A percentile compares a stretch with the other conserved stretches of the same genome.
phyloP scores from a whole-genome alignment of 2,113 vertebrate genomes.

The Stomatorhinus ivindoensis region DNA sequence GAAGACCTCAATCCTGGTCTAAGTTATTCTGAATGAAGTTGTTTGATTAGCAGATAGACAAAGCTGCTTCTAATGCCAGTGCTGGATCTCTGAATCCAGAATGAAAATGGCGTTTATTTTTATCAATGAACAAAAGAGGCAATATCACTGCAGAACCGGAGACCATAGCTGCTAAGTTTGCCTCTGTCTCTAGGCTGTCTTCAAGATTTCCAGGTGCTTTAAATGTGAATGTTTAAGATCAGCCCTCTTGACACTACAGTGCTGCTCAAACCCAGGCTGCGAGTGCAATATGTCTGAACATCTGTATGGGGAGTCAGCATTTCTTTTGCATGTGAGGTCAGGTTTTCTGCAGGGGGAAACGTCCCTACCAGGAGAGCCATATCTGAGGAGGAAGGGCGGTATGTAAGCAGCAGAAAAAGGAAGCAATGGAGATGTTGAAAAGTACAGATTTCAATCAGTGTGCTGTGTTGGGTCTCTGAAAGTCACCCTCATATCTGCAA shows the following conservation, averaged over 20 bases:
- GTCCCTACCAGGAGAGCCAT: neutral
- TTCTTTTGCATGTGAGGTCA: neutral
- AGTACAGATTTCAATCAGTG: neutral
- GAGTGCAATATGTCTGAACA: neutral
- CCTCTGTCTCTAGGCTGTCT: neutral
- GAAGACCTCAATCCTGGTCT: neutral
- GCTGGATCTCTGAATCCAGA: neutral
- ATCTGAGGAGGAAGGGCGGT: neutral
- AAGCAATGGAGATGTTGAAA: neutral
- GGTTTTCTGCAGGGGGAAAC: neutral
- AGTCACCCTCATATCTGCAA: neutral
- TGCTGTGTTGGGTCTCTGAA: neutral
- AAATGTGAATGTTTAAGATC: neutral
- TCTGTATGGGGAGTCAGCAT: neutral
- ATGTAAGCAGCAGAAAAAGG: neutral
- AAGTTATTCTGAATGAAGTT: neutral
- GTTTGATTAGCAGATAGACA: neutral
- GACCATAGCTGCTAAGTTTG: neutral
- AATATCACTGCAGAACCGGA: neutral
- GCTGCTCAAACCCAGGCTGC: neutral
- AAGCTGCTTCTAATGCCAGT: neutral
- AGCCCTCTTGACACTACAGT: neutral
- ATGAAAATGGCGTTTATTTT: neutral
- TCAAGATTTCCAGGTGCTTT: neutral
- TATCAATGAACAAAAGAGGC: neutral